Conservation (phyloP, 1,140 invertebrate species). For the Scaptomyza pallida region DNA sequence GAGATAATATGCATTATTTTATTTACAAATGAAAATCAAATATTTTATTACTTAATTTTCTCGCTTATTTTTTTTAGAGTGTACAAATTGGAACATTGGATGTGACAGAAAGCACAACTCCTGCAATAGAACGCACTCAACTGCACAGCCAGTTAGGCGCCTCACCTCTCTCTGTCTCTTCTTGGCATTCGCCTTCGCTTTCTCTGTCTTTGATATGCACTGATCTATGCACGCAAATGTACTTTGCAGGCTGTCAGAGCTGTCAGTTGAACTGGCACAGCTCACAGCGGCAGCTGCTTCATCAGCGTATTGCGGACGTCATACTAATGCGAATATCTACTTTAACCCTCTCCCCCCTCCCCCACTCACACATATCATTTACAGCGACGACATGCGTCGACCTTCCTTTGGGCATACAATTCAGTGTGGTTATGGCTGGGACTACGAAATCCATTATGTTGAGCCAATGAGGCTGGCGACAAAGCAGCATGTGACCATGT, state of each 20-base stretch:
- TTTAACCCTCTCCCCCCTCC: conserved; percentile 8
- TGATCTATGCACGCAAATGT: conserved; percentile 41
- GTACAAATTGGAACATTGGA: conserved; percentile 5
- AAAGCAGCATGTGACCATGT: conserved; percentile 44
- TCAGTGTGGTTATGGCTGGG: conserved; percentile 16
- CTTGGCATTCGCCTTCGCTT: too few species aligned
- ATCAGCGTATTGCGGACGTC: conserved; percentile 23
- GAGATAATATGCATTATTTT: too few species aligned
- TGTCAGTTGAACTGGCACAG: conserved; percentile 28
- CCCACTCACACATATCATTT: conserved; percentile 31
- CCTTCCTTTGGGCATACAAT: conserved; percentile 12
- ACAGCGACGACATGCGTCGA: conserved; percentile 13
- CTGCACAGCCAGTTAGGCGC: conserved; percentile 16
- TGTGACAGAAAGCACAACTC: conserved; percentile 26
- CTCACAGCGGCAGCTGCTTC: conserved; percentile 35
- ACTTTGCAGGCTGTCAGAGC: conserved; percentile 44
- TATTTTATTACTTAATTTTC: not conserved
- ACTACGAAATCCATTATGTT: conserved; percentile 25
- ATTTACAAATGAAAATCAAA: too few species aligned
- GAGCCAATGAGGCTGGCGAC: conserved; percentile 29
- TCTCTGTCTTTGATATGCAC: conserved; percentile 12
- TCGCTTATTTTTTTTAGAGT: not conserved
- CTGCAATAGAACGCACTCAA: conserved; percentile 34
- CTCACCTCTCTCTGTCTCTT: not conserved
- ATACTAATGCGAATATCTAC: conserved; percentile 32